Conservation (phyloP, 2,888 invertebrate species). For the Druceiella hillmani region DNA sequence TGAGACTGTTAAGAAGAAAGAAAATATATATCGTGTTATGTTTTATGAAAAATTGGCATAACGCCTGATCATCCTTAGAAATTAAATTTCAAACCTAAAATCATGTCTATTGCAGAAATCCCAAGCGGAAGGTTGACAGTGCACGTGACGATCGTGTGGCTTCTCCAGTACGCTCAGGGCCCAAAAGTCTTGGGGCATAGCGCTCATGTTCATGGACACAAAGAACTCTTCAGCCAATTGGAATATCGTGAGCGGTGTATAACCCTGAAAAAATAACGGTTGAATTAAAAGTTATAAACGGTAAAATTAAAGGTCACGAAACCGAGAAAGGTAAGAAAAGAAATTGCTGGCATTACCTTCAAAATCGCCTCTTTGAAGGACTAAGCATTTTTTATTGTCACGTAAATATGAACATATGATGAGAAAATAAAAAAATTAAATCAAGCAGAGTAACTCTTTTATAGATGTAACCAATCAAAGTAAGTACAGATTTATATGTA, state of each 20-base stretch:
- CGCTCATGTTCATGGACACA: conserved; percentile 81
- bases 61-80: not conserved
- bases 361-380: too few relatives aligned
- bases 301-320: too few relatives aligned
- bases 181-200: conserved; percentile 86
- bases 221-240: conserved; percentile 88
- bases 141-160: conserved; percentile 66
- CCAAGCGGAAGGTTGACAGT: conserved; percentile 92
- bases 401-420: too few relatives aligned
- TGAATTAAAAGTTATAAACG: too few relatives aligned
- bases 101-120: conserved; percentile 89
- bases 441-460: too few relatives aligned
- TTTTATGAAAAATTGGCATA: conserved; percentile 1
- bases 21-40: not conserved
- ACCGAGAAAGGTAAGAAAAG: too few relatives aligned
- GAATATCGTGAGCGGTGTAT: conserved; percentile 77
- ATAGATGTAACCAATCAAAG: too few relatives aligned
- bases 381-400: too few relatives aligned
- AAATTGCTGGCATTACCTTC: too few relatives aligned
- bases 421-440: too few relatives aligned
- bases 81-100: conserved; percentile 56
- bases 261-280: conserved; percentile 66
- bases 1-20: too few relatives aligned
- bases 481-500: too few relatives aligned
- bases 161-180: conserved; percentile 77